Evolutionary conservation across 2,888 invertebrate species (phyloP), one percentile per base, ranked within the genome.

Genomic region (Chloroclystis v-ata): DNA sequence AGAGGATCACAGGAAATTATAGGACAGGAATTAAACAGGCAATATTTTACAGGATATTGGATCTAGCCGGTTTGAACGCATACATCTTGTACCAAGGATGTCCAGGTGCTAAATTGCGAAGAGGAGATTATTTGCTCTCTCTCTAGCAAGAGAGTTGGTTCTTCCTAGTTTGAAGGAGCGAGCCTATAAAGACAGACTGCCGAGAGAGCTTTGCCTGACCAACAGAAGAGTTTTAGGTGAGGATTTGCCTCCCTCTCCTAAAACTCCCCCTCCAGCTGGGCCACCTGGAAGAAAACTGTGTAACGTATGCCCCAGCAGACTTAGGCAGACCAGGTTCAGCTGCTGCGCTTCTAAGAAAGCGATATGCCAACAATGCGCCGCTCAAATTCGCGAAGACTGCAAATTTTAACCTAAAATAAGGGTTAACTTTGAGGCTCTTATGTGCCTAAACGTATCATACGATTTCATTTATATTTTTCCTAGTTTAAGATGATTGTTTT

Each of bases 321-420:
- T 7, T 14, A 8, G 13, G 20, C 6, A 14, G 33, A 33, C 4
- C 13, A 33, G 14, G 14, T 13, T 14, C 7, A 14, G 14, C 14
- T 33, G 33, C 14, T 33, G 33, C 20, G 33, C 12, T 33, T 33
- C 6, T 33, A 14, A 4, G 14, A 12, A 33, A 14, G 14, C 33
- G 12, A 33, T 14, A 16, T 33, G 33, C 33, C 14, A 14, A n/a
- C 33, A 33, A 14, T 13, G 14, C 33, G 13, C 33, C 4, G 14
- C 14, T 44, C 25, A 48, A 37, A 42, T 48, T 56, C 57, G 41
- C 44, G 54, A 54, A 26, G 26, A 26, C 26, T 26, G 26, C 7
- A 26, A 26, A 26, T 26, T 26, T 26, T 26, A 6, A 6, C 5
- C 9, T 26, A 9, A 26, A 26, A 26, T 26, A 26, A 26, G 26